Percentiles rank a stretch among this genome's conserved stretches.
phyloP scores from a whole-genome alignment of 2,113 vertebrate genomes.

The Centropus bengalensis region DNA sequence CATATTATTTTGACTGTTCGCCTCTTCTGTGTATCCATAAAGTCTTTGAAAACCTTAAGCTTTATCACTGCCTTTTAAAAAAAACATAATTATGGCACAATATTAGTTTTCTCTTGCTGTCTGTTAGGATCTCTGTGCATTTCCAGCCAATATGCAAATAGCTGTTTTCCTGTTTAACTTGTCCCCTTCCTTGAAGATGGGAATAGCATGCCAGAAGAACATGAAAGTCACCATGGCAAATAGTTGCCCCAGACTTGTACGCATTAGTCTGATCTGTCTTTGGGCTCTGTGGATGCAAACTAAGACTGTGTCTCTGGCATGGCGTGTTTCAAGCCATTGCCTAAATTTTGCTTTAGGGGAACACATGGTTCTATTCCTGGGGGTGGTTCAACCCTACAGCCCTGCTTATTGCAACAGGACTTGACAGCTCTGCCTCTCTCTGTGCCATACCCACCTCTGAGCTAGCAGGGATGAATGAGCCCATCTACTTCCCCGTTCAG shows the following conservation, averaged over 20 bases:
- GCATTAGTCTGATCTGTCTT: background rate
- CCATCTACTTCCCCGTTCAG: background rate
- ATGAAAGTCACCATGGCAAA: background rate
- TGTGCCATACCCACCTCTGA: rapidly evolving
- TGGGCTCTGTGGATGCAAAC: background rate
- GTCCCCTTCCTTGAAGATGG: background rate
- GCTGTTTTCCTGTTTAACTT: background rate
- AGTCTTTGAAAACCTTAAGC: slow-evolving; percentile 1
- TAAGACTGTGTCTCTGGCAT: background rate
- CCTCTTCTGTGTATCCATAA: slow-evolving; percentile 21
- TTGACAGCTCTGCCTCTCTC: background rate
- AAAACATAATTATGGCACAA: background rate
- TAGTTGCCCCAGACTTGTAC: background rate
- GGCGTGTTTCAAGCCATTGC: background rate
- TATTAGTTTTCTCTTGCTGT: background rate
- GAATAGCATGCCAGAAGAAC: background rate
- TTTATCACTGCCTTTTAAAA: slow-evolving; percentile 5
- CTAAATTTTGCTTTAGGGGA: background rate
- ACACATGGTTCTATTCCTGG: background rate
- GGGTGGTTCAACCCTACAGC: background rate
- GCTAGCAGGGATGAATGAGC: background rate
- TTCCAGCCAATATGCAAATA: background rate
- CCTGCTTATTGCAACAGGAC: background rate
- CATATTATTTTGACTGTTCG: slow-evolving; percentile 36
- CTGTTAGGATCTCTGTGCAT: background rate